Evolutionary conservation across 2,113 vertebrate genomes (phyloP), one percentile per base, ranked within the genome.

Genomic region (Corythoichthys intestinalis): DNA sequence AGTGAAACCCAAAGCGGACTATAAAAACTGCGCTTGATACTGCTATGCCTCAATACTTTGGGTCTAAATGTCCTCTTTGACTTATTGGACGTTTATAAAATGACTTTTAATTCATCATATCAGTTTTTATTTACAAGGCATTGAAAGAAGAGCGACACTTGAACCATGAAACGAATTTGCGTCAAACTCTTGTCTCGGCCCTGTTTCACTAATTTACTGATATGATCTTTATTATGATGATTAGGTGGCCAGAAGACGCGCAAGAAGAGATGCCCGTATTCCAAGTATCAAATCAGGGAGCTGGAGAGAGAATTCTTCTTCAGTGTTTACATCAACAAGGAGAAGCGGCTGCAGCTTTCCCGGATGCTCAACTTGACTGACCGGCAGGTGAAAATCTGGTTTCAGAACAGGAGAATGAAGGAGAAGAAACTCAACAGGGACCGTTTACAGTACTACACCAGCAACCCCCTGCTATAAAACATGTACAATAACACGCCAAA

Each of bases 351-450:
- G 60, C 97, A 98, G 87, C 93, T 99, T 67, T 98, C 97, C 12
- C 92, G 95, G 83, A 98, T 98, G 97, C 94, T 99, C 79, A 98
- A 97, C 84, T 93, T 98, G 88, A 97, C 96, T 79, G 96, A 98
- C 81, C 95, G 97, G 68, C 97, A 99, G 91, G 97, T 98, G 74
- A 99, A 99, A 94, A 99, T 98, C 85, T 99, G 97, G 97, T 99
- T 99, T 91, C 96, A 99, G 78, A 99, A 98, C 90, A 93, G 97
- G 87, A 94, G 97, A 83, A 99, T 99, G 96, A 99, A 99, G 92
- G 97, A 99, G 91, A 99, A 98, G 94, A 99, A 99, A 90, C 93
- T 98, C 86, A 99, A 96, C 93, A 96, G 96, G 88, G 96, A 98
- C 94, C 95, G 96, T 86, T 94, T 98, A 93, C 97, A 98, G 80